These are phyloP conservation scores for Pentalonia nigronervosa DNA, from an alignment of 1,140 invertebrate genomes.

Conservation along the genomic window DNA sequence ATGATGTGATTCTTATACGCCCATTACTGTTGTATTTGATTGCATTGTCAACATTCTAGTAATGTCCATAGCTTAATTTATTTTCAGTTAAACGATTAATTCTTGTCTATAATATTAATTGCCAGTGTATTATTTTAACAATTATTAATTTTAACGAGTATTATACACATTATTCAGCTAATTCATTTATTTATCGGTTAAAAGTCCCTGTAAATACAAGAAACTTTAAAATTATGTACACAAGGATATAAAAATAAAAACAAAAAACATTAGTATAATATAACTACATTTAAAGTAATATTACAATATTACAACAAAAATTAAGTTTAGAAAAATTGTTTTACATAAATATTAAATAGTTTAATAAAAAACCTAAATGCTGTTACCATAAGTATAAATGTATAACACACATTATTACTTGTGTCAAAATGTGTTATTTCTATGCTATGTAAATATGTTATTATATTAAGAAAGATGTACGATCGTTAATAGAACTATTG, in stretches of 20 bases:
- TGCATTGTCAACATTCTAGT: neutral
- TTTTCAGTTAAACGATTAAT: neutral
- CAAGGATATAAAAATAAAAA: no score
- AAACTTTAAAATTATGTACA: no score
- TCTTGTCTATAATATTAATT: neutral
- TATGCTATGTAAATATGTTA: no score
- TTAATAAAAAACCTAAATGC: neutral
- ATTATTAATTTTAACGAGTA: neutral
- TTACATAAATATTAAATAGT: neutral
- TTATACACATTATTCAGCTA: neutral
- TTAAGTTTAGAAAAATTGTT: neutral
- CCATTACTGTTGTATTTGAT: neutral
- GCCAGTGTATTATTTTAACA: no score
- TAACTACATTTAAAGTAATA: neutral
- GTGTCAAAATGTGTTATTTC: no score
- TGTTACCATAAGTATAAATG: neutral
- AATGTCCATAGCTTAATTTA: neutral
- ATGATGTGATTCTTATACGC: neutral
- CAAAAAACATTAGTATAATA: neutral
- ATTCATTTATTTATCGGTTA: neutral
- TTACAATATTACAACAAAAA: no score
- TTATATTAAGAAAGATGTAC: no score
- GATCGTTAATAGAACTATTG: no score
- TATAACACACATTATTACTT: no score
- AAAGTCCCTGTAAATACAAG: no score